These are phyloP conservation scores for Myotis findleyi DNA, from an alignment of 2,797 vertebrate species.

Conservation along the genomic window DNA sequence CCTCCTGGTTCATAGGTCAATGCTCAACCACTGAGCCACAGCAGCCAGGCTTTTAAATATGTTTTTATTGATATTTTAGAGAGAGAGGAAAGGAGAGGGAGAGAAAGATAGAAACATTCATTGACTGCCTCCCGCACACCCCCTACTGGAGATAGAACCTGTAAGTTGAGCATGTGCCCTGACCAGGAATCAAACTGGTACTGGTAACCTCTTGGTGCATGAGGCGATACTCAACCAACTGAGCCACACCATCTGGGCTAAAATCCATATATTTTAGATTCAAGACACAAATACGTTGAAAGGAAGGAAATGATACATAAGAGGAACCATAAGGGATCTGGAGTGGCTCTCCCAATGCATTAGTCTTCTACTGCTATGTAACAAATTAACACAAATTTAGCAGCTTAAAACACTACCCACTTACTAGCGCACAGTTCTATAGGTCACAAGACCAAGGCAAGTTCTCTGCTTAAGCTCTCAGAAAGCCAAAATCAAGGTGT, in stretches of 20 bases:
- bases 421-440: background rate
- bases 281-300: background rate
- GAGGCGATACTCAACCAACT: too few relatives aligned
- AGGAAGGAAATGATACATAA: slow-evolving; percentile 10
- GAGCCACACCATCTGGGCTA: background rate
- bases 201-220: too few relatives aligned
- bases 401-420: background rate
- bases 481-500: background rate
- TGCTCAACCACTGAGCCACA: too few relatives aligned
- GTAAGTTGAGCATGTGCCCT: background rate
- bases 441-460: background rate
- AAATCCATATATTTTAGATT: background rate
- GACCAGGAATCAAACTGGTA: background rate
- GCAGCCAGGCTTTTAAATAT: too few relatives aligned
- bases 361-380: background rate
- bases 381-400: slow-evolving; percentile 13
- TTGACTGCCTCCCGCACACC: background rate
- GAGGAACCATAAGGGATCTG: background rate
- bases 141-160: background rate
- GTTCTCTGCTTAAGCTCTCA: background rate
- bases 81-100: background rate
- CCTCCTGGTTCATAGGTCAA: too few relatives aligned
- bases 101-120: background rate
- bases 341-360: background rate
- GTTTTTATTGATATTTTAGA: background rate